phyloP scores from a whole-genome alignment of 2,888 invertebrate genomes.

The Chrysodeixis includens region DNA sequence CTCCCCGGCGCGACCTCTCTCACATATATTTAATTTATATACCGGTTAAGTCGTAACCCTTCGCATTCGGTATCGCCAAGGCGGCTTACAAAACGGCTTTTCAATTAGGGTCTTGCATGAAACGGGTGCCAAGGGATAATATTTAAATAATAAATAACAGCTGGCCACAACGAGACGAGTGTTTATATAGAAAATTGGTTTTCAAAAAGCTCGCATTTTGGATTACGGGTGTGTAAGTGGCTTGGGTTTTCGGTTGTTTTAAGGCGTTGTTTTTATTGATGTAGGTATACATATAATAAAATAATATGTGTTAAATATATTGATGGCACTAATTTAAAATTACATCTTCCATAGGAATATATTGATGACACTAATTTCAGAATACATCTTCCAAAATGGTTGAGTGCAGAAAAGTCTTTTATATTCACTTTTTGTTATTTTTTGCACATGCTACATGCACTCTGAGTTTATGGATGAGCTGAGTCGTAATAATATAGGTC shows the following conservation, averaged over 20 bases:
- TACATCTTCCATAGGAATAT: no score
- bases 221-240: conserved; percentile 26
- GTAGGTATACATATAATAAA: no score
- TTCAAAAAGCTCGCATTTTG: conserved; percentile 47
- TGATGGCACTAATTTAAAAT: neutral
- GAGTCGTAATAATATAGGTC: no score
- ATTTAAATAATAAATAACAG: conserved; percentile 69
- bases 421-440: no score
- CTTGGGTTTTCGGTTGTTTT: neutral
- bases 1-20: neutral
- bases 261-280: neutral
- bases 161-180: conserved; percentile 53
- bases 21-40: conserved; percentile 8
- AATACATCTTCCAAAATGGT: no score
- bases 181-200: conserved; percentile 71
- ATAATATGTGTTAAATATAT: no score
- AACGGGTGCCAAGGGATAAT: conserved; percentile 55
- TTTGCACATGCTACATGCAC: no score
- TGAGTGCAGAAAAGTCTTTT: no score
- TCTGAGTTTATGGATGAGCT: no score
- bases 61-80: conserved; percentile 4
- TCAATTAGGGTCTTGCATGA: conserved; percentile 42
- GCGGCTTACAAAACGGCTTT: conserved; percentile 32
- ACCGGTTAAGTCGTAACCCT: conserved; percentile 6
- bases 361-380: no score